A percentile compares a stretch with the other conserved stretches of the same genome.
Conservation (phyloP, 2,113 vertebrate genomes). For the Furnarius figulus region DNA sequence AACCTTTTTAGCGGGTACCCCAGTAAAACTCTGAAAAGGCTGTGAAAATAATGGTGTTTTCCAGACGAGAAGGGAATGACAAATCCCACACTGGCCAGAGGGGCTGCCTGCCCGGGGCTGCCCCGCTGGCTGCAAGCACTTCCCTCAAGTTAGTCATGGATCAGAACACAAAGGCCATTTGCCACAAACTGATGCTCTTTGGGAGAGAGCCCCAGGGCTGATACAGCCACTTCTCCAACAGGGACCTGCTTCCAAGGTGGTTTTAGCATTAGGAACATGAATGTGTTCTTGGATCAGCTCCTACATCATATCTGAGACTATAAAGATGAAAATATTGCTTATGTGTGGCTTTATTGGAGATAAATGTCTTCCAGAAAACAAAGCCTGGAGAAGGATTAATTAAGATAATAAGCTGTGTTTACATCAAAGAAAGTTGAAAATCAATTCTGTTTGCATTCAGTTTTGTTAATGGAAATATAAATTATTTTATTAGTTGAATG, state of each 20-base stretch:
- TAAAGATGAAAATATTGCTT: not conserved
- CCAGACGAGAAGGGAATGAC: not conserved
- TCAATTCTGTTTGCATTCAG: not conserved
- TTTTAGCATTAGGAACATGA: not conserved
- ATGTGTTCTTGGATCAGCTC: not conserved
- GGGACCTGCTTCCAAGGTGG: not conserved
- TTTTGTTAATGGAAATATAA: not conserved
- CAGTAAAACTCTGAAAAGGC: not conserved
- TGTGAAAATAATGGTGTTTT: not conserved
- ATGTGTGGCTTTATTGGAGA: not conserved
- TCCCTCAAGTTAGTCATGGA: accelerated
- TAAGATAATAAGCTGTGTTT: not conserved
- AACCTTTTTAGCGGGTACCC: not conserved
- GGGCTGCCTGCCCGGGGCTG: not conserved
- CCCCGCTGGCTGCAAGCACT: not conserved
- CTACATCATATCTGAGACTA: not conserved
- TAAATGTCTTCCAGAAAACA: not conserved
- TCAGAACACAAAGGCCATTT: not conserved
- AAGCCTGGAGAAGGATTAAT: not conserved
- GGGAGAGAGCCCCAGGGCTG: not conserved
- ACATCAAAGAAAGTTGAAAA: not conserved
- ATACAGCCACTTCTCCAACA: not conserved
- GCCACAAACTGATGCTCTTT: not conserved
- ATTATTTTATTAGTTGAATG: slow-evolving; percentile 17
- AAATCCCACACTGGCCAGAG: not conserved